Percentiles rank a stretch among this genome's conserved stretches.
phyloP scores from a whole-genome alignment of 2,113 vertebrate species.

The Lepisosteus oculatus region DNA sequence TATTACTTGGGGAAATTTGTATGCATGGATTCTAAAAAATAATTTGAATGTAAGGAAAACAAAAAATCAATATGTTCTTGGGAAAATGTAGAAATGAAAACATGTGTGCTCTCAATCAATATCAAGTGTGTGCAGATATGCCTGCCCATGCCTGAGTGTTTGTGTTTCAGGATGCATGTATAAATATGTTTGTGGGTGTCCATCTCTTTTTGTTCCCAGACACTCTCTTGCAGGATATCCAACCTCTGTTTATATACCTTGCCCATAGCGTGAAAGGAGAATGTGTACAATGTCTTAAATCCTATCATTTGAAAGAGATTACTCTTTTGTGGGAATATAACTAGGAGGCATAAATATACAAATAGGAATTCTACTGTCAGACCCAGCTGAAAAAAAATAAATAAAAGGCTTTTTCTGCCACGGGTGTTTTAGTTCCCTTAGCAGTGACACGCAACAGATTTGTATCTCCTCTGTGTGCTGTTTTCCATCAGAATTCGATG shows the following conservation, averaged over 20 bases:
- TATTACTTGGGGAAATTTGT: too few species aligned
- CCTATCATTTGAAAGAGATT: slow-evolving; percentile 53
- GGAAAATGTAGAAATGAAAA: not conserved
- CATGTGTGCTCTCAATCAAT: not conserved
- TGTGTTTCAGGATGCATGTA: not conserved
- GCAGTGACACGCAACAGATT: slow-evolving; percentile 42
- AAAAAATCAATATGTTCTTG: not conserved
- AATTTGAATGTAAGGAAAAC: too few species aligned
- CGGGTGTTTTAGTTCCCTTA: slow-evolving; percentile 31
- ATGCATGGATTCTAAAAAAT: too few species aligned
- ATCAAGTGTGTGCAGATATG: not conserved
- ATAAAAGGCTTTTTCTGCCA: slow-evolving; percentile 39
- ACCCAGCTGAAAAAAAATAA: slow-evolving; percentile 34
- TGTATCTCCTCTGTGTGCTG: slow-evolving; percentile 40
- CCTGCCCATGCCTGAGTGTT: not conserved
- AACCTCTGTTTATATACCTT: slow-evolving; percentile 43
- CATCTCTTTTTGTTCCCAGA: not conserved
- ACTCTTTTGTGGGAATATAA: slow-evolving; percentile 58
- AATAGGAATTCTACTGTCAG: slow-evolving; percentile 53
- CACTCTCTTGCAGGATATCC: too few species aligned
- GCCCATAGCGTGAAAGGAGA: slow-evolving; percentile 37
- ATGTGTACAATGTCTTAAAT: slow-evolving; percentile 46
- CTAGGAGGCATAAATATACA: slow-evolving; percentile 52
- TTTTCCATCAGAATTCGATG: slow-evolving; percentile 34
- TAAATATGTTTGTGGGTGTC: not conserved